phyloP scores from a whole-genome alignment of 2,888 invertebrate genomes.

The Mamestra brassicae region DNA sequence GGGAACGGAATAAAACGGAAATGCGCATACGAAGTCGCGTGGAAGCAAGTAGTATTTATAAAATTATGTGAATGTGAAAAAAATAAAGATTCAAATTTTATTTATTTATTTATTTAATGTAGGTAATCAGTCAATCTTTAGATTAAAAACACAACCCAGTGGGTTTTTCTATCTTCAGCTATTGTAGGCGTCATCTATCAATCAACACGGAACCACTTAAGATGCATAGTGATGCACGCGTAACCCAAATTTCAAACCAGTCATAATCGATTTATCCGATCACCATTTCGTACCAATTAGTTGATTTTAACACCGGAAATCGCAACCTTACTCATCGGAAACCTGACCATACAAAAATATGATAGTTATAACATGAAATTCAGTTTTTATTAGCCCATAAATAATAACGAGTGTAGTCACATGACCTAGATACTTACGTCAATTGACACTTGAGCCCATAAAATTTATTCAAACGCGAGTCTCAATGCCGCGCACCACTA shows the following conservation, averaged over 20 bases:
- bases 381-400: conserved; percentile 62
- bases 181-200: not conserved
- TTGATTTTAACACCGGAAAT: conserved; percentile 60
- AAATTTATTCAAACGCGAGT: conserved; percentile 74
- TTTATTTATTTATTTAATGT: too few species aligned
- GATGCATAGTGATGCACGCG: conserved; percentile 15
- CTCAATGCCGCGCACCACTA: conserved; percentile 71
- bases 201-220: conserved; percentile 10
- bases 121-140: too few species aligned
- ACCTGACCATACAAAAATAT: conserved; percentile 37
- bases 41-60: too few species aligned
- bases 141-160: too few species aligned
- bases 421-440: conserved; percentile 81
- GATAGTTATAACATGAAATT: conserved; percentile 53
- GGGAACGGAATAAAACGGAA: too few species aligned
- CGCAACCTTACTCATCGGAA: conserved; percentile 44
- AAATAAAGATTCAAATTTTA: too few species aligned
- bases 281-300: conserved; percentile 54
- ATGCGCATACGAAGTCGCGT: too few species aligned
- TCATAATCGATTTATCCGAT: conserved; percentile 57
- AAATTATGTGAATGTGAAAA: too few species aligned
- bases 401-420: conserved; percentile 55
- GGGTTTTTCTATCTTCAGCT: not conserved
- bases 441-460: conserved; percentile 81
- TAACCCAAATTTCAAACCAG: conserved; percentile 40